A percentile compares a stretch with the other conserved stretches of the same genome.
These are phyloP conservation scores for Riparia riparia DNA, from an alignment of 2,113 vertebrate species.

Conservation along the genomic window DNA sequence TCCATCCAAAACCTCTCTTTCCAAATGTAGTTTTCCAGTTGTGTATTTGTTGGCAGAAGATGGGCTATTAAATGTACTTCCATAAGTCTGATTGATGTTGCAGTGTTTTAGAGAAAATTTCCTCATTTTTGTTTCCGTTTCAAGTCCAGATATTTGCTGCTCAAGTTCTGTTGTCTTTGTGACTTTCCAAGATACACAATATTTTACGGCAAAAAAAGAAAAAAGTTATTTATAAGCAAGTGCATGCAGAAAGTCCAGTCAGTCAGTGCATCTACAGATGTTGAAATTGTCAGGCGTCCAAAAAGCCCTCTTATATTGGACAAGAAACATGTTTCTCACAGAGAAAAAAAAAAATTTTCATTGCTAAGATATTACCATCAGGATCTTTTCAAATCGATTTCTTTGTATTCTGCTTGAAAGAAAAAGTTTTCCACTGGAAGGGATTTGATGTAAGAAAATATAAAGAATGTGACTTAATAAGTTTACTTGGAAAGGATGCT, in stretches of 20 bases:
- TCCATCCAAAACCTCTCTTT: not conserved
- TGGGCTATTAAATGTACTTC: not conserved
- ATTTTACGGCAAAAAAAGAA: not conserved
- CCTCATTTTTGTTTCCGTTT: not conserved
- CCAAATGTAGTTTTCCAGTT: not conserved
- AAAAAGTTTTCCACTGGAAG: not conserved
- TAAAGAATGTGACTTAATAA: not conserved
- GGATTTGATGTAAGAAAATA: not conserved
- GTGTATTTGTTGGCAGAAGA: not conserved
- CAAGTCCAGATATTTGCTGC: not conserved
- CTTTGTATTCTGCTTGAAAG: not conserved
- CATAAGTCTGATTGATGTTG: not conserved
- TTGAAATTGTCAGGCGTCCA: conserved; percentile 50
- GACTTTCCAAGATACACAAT: not conserved
- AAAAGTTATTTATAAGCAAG: conserved; percentile 32
- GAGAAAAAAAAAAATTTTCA: not conserved
- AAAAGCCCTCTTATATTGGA: not conserved
- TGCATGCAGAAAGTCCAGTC: not conserved
- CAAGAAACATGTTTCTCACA: conserved; percentile 13
- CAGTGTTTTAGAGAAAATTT: not conserved
- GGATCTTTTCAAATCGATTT: conserved; percentile 12
- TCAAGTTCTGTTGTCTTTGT: not conserved
- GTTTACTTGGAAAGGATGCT: conserved; percentile 18
- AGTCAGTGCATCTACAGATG: conserved; percentile 36
- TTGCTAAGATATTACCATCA: conserved; percentile 8